Base-by-base conservation (phyloP, 2,797 vertebrate genomes). In the Microctenopoma steveboyesi region DNA sequence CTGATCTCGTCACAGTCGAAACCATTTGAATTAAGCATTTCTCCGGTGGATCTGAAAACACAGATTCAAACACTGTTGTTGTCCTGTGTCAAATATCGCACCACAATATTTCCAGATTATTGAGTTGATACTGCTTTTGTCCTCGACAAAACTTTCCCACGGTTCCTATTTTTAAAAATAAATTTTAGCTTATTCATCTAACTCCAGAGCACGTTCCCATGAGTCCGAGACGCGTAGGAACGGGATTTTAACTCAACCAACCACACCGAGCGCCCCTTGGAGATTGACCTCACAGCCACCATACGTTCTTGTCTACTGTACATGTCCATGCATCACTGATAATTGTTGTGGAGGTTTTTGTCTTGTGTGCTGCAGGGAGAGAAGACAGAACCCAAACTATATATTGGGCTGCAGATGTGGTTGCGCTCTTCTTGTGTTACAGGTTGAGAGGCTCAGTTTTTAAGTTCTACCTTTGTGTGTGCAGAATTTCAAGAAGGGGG, bases 191-290 rank as follows among this genome's bases (percentile, higher is more conserved):
- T 22, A 22, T 22, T 22, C 22, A 22, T 22, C 22, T 22, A 22
- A 22, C 22, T 22, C 22, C 22, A 22, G 22, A 22, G 22, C 22
- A 22, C 22, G 22, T 75, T 76, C 87, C 85, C 66, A 12, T 69
- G 84, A 86, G 86, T 83, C 49, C 0, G 37, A 77, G 72, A 80
- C 67, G 45, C 66, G 60, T 56, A 30, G 56, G 68, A 82, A 66
- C 64, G 40, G 63, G 65, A 65, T 78, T 45, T 79, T 62, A 74
- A 80, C 70, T 74, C 53, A 57, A 72, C 62, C 69, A 59, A 60
- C 76, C 76, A 75, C 78, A 69, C 80, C 82, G 86, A 54, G 33
- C 10, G 7, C 69, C 70, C 69, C n/a, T 66, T 43, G 60, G 63
- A 71, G 62, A 58, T 46, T 13, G 22, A 7, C 18, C 8, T 27